Base-by-base conservation (phyloP, 2,113 vertebrate species). In the Catharus fuscescens region DNA sequence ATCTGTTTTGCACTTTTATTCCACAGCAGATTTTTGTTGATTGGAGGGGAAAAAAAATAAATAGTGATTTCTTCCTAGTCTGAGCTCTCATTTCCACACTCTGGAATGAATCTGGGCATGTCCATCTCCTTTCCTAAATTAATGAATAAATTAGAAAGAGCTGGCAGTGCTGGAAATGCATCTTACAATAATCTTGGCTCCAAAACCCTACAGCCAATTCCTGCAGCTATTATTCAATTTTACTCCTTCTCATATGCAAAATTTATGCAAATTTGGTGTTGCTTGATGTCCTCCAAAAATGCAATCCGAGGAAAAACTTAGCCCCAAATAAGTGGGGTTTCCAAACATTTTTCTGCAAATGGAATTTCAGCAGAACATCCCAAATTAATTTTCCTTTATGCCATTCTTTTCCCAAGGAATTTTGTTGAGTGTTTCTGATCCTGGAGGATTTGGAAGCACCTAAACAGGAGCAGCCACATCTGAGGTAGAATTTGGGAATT, bases 141-240 rank as follows among this genome's bases (percentile, higher is more conserved):
- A 95, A 91, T 53, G 45, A 81, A 69, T 67, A 61, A 94, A 92
- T 92, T 71, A 2, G 28, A 82, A 69, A 61, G 82, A 67, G 61
- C 70, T 93, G 90, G 42, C 19, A 61, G 23, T 0, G 2, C 45
- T 67, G 86, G 69, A 88, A 47, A 34, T 67, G 24, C 65, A 83
- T 54, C 54, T 59, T 26, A 26, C 4, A 70, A 80, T 34, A 85
- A 52, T 12, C 42, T 16, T 65, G 45, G 36, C 74, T 52, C 36
- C 36, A 48, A 80, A 74, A 42, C 42, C 42, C 38, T 62, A 14
- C 50, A 54, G 54, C 9, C 77, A 90, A 95, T 64, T 84, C 91
- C 80, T 62, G 23, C 16, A 9, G 44, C 61, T 93, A 83, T 93
- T 50, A 10, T 12, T 82, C 36, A 25, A 4, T 61, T 70, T 77